These are phyloP conservation scores for Lophotis ruficrista DNA, from an alignment of 2,113 vertebrate genomes.

Conservation along the genomic window DNA sequence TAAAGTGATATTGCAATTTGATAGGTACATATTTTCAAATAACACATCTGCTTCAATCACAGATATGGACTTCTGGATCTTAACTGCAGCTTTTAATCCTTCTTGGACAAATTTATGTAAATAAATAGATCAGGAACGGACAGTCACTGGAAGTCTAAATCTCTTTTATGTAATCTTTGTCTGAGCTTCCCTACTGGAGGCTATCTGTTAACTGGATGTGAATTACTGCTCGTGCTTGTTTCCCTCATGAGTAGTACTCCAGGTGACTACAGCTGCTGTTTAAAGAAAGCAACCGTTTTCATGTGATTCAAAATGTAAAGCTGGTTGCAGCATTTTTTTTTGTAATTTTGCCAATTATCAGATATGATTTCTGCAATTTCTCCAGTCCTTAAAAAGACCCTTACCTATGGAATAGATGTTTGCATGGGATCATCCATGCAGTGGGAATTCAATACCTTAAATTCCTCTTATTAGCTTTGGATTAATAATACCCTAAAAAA, in stretches of 20 bases:
- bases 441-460: background rate
- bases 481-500: background rate
- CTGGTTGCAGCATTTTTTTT: background rate
- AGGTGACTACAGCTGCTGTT: conserved; percentile 31
- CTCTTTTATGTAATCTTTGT: conserved; percentile 54
- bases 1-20: conserved; percentile 25
- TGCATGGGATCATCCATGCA: background rate
- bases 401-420: background rate
- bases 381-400: background rate
- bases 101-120: conserved; percentile 59
- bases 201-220: conserved; percentile 10
- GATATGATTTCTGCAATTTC: background rate
- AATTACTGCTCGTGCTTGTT: background rate
- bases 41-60: background rate
- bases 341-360: background rate
- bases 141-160: conserved; percentile 13
- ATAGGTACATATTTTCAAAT: conserved; percentile 9
- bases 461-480: background rate
- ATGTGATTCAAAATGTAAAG: background rate
- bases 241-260: background rate
- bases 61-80: background rate
- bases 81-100: conserved; percentile 44
- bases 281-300: background rate
- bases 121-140: conserved; percentile 20
- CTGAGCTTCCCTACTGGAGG: conserved; percentile 38